Base-by-base conservation (phyloP, 2,113 vertebrate species). In the Hucho hucho region DNA sequence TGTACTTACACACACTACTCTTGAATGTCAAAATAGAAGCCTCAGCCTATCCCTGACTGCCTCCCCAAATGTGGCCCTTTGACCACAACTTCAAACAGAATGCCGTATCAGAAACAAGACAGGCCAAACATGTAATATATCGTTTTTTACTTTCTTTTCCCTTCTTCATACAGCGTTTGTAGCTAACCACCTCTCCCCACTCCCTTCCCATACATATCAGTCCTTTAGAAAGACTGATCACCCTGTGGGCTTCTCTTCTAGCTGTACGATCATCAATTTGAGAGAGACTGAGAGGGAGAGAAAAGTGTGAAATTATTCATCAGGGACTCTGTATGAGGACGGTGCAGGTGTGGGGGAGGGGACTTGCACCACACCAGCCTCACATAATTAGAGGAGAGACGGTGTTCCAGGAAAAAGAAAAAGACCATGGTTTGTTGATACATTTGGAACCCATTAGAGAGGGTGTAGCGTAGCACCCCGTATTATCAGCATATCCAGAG, bases 221-320 rank as follows among this genome's bases (percentile, higher is more conserved):
- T 67, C 87, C 82, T 77, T 83, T 88, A 87, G 87, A 88, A 89
- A 91, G 86, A 89, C 86, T 89, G 89, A 91, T 91, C 87, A 91
- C 88, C 87, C 87, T 73, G 79, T 79, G 76, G 82, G 82, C 82
- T 86, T 83, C 88, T 88, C 85, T 90, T 88, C 87, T 87, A 85
- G 87, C 87, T 86, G 81, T 90, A 90, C 89, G 87, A 88, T 91
- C 91, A 93, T 93, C 91, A 92, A 91, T 93, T 93, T 86, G 83
- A 89, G 76, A 79, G 66, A 61, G 74, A 74, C 72, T 6, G 58
- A 64, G 83, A 74, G 76, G 71, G 85, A 72, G 81, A 90, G 84
- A 24, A 73, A 11, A 24, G 87, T 84, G 87, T 91, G 87, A 90
- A 93, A 92, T 93, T 90, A 92, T 92, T 93, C 88, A 92, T 93